Evolutionary conservation across 2,888 invertebrate genomes (phyloP).

Genomic region (Lasioglossum oenotherae): DNA sequence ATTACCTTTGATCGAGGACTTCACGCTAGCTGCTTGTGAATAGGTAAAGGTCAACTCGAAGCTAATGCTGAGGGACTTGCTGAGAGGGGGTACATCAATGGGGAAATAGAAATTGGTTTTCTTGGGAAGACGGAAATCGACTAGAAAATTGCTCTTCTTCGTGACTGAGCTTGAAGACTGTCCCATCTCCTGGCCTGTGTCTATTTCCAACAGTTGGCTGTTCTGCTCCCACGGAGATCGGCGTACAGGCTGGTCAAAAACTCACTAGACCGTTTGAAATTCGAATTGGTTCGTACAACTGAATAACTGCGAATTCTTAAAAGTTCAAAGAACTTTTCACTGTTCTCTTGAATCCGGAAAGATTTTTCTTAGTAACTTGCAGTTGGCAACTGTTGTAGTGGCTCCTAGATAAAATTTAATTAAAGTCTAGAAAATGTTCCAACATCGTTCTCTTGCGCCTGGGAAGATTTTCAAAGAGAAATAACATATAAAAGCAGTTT

Average conservation of each 20-base stretch:
- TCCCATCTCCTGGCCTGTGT: neutral
- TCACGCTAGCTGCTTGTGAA: neutral
- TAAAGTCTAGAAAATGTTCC: neutral
- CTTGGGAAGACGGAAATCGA: neutral
- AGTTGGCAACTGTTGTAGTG: neutral
- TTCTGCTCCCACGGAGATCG: neutral
- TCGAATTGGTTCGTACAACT: neutral
- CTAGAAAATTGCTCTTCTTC: constrained; percentile 11
- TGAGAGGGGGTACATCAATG: neutral
- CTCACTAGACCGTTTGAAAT: neutral
- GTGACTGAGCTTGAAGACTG: neutral
- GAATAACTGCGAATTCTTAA: neutral
- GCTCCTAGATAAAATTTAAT: neutral
- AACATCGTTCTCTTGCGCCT: neutral
- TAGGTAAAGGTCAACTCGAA: neutral
- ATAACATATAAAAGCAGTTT: neutral
- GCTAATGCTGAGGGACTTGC: neutral
- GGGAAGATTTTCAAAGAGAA: neutral
- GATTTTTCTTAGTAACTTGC: neutral
- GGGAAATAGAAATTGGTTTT: constrained; percentile 15
- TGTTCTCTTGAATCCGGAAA: neutral
- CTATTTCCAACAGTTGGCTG: neutral
- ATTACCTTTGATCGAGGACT: neutral
- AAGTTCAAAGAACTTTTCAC: neutral
- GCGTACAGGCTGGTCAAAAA: neutral